Percentiles rank a stretch among this genome's conserved stretches.
Evolutionary conservation across 1,140 invertebrate genomes (phyloP).

Genomic region (Anastrepha ludens): DNA sequence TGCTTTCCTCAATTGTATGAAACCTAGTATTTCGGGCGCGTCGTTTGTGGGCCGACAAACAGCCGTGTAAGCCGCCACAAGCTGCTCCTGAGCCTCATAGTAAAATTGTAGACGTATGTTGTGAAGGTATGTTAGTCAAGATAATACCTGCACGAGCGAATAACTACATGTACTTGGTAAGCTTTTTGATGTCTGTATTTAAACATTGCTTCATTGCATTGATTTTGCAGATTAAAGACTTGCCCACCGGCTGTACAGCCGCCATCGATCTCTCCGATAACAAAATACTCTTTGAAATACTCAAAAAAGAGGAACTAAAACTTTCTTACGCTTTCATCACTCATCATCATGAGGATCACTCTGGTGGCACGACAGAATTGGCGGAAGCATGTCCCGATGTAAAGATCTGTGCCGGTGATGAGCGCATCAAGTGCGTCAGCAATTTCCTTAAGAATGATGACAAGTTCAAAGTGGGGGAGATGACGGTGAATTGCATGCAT

Average conservation of each 20-base stretch:
- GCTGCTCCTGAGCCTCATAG: conserved; percentile 3
- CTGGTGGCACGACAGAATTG: conserved; percentile 90
- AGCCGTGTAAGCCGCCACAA: background rate
- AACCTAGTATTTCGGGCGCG: background rate
- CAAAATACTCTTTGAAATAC: conserved; percentile 80
- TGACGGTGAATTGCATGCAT: conserved; percentile 86
- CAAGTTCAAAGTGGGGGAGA: conserved; percentile 82
- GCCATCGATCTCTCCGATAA: conserved; percentile 94
- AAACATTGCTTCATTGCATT: background rate
- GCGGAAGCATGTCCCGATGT: conserved; percentile 73
- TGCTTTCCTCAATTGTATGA: background rate
- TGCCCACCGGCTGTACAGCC: conserved; percentile 87
- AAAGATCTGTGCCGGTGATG: conserved; percentile 86
- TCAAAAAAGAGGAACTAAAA: conserved; percentile 81
- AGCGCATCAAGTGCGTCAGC: conserved; percentile 86
- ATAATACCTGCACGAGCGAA: conserved; percentile 25
- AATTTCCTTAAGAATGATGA: conserved; percentile 81
- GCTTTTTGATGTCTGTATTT: background rate
- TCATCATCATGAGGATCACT: conserved; percentile 98
- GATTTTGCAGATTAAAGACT: conserved; percentile 83
- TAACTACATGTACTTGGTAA: conserved; percentile 45
- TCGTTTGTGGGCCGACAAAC: background rate
- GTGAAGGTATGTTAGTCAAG: conserved; percentile 20
- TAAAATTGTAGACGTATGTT: conserved; percentile 17
- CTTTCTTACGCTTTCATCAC: conserved; percentile 91